Base-by-base conservation (phyloP, 2,888 invertebrate genomes). In the Pinctada fucata region DNA sequence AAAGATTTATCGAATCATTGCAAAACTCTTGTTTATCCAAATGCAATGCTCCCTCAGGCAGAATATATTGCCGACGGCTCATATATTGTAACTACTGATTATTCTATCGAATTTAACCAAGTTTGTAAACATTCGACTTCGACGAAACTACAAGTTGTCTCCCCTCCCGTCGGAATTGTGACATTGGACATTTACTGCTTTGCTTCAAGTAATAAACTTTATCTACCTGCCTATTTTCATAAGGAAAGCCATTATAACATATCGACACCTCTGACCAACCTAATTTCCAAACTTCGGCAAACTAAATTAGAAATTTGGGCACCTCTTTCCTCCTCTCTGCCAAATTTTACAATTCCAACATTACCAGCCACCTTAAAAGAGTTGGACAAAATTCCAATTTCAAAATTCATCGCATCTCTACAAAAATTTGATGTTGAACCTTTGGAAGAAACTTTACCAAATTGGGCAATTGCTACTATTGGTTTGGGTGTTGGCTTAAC, bases 1-100 rank as follows among this genome's bases (percentile, higher is more conserved):
- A 69, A 16, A 8, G 16, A 63, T 49, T 69, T 68, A 45, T 51
- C 68, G 45, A 63, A n/a, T n/a, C 49, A 63, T 50, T 76, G 70
- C 63, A 31, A 13, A 5, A 31, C 51, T 16, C 13, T 69, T 13
- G 64, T 64, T 8, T 45, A 70, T 52, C 70, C 70, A 63, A 31
- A 70, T 2, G 50, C 70, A 3, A 48, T 69, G 45, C 48, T 76
- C 16, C 70, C 75, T 6, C 51, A 67, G 49, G 75, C 70, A 49
- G 49, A 31, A 51, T 76, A 76, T 70, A 63, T 76, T 6, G 16
- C 69, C 4, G 51, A 51, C 2, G 58, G 70, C 63, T 58, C 58
- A 0, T 70, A 47, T 66, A 10, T 69, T 48, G 31, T 70, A 6
- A 16, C 70, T 5, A 69, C 75, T 8, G 16, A 75, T 2, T 10